These are phyloP conservation scores for Cyclophora punctaria DNA, from an alignment of 2,888 invertebrate species.

Conservation along the genomic window DNA sequence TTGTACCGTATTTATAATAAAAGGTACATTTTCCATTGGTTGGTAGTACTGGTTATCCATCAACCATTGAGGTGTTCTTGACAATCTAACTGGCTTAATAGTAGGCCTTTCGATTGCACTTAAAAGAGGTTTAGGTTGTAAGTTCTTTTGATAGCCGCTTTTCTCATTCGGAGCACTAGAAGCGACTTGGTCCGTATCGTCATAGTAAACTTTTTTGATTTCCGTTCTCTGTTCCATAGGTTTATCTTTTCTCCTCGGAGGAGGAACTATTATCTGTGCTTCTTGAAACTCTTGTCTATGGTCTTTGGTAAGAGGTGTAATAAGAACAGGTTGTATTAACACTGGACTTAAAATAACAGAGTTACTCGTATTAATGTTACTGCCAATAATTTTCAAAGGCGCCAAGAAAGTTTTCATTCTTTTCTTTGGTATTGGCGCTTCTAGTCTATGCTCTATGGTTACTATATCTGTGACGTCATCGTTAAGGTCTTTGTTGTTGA, in stretches of 20 bases:
- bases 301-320: slow-evolving; percentile 28
- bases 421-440: slow-evolving; percentile 21
- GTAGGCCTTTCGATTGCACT: slow-evolving; percentile 31
- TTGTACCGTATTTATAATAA: slow-evolving; percentile 48
- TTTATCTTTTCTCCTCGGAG: slow-evolving; percentile 7
- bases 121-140: slow-evolving; percentile 42
- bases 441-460: slow-evolving; percentile 21
- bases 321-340: slow-evolving; percentile 51
- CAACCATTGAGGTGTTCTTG: slow-evolving; percentile 51
- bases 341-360: slow-evolving; percentile 61
- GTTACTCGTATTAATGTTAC: slow-evolving; percentile 31
- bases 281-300: slow-evolving; percentile 17
- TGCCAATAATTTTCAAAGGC: slow-evolving; percentile 44
- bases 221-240: slow-evolving; percentile 24
- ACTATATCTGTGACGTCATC: slow-evolving; percentile 23
- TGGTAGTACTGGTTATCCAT: slow-evolving; percentile 61
- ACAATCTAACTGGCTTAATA: slow-evolving; percentile 40
- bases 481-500: slow-evolving; percentile 49
- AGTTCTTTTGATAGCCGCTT: slow-evolving; percentile 49
- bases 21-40: slow-evolving; percentile 54
- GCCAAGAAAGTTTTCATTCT: slow-evolving; percentile 42
- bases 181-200: slow-evolving; percentile 56
- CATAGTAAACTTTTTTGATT: slow-evolving; percentile 51
- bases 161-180: slow-evolving; percentile 21
- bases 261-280: neutral